These are phyloP conservation scores for Syrphus vitripennis DNA, from an alignment of 2,888 invertebrate species.

Conservation along the genomic window DNA sequence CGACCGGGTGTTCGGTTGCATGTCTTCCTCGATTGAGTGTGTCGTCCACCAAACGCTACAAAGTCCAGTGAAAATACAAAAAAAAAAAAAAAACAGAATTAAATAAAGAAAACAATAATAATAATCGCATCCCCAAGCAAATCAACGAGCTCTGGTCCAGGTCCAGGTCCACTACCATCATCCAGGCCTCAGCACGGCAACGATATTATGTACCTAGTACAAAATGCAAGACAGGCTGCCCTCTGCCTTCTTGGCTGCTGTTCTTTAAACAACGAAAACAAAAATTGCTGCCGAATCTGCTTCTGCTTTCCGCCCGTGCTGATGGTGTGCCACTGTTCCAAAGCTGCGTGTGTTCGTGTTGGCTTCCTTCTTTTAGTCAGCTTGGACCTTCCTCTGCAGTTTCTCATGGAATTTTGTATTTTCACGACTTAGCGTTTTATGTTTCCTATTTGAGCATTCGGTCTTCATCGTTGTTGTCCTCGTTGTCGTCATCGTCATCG, in stretches of 20 bases:
- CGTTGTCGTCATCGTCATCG: neutral
- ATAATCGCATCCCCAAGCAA: conserved; percentile 64
- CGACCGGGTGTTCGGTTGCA: conserved; percentile 66
- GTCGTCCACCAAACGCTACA: conserved; percentile 30
- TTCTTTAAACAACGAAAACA: conserved; percentile 29
- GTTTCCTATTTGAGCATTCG: conserved; percentile 48
- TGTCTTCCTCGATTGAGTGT: conserved; percentile 53
- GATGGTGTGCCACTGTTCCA: conserved; percentile 36
- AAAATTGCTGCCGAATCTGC: conserved; percentile 57
- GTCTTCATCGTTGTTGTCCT: conserved; percentile 38
- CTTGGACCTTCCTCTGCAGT: conserved; percentile 21
- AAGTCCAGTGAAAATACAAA: conserved; percentile 1
- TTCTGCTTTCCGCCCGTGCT: conserved; percentile 47
- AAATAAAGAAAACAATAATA: conserved; percentile 60
- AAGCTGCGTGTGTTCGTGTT: conserved; percentile 20
- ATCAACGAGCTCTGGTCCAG: conserved; percentile 43
- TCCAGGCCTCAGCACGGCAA: neutral
- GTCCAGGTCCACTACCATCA: conserved; percentile 21
- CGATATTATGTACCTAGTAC: too few species aligned
- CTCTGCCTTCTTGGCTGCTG: conserved; percentile 42
- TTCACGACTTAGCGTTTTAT: conserved; percentile 61
- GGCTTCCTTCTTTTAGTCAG: conserved; percentile 1
- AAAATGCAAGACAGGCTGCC: neutral
- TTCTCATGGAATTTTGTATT: conserved; percentile 35
- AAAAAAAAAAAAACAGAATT: neutral